Conservation (phyloP, 2,888 invertebrate species). For the Platycnemis pennipes region DNA sequence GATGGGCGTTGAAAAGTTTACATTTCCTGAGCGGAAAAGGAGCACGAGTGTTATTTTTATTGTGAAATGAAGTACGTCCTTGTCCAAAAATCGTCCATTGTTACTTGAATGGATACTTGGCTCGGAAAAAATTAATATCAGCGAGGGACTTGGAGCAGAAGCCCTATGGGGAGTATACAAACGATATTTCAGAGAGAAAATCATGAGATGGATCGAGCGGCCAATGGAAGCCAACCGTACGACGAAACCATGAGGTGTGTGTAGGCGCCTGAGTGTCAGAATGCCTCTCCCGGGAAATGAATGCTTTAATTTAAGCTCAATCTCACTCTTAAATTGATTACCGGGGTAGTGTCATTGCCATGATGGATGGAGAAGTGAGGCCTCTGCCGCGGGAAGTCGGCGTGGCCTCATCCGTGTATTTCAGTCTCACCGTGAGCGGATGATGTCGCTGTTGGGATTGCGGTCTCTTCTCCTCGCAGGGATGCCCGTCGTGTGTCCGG, state of each 20-base stretch:
- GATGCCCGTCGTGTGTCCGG: not conserved
- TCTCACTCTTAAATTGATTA: conserved; percentile 56
- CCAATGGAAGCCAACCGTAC: not conserved
- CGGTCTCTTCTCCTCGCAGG: no score
- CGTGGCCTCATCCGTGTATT: not conserved
- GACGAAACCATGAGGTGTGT: not conserved
- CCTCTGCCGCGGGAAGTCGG: not conserved
- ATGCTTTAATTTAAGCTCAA: not conserved
- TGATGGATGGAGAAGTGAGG: conserved; percentile 23
- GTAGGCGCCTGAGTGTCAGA: not conserved
- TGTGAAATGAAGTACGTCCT: no score
- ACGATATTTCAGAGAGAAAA: not conserved
- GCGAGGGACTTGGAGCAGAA: not conserved
- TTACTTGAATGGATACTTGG: not conserved
- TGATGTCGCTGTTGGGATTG: not conserved
- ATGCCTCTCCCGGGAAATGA: not conserved
- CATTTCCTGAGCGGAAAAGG: no score
- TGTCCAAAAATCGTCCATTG: not conserved
- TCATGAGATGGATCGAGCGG: not conserved
- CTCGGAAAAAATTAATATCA: not conserved
- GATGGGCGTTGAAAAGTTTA: no score
- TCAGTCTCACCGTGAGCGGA: not conserved
- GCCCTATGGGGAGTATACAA: not conserved
- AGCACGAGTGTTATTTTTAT: no score
- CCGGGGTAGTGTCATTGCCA: conserved; percentile 30